Evolutionary conservation across 2,797 vertebrate genomes (phyloP).

Genomic region (Oreochromis grahami): DNA sequence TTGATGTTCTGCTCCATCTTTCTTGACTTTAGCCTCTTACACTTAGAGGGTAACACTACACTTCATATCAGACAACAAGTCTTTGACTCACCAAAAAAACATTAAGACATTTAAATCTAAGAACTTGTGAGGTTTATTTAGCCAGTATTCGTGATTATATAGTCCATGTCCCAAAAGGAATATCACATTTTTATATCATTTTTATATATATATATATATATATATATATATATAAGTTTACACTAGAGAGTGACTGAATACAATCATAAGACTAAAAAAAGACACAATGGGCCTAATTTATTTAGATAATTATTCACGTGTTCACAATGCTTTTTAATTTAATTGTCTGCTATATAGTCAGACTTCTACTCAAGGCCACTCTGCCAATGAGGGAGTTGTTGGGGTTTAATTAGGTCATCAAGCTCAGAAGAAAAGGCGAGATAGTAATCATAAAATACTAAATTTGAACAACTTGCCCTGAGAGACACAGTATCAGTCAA

Average conservation of each 20-base stretch:
- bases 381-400: not conserved
- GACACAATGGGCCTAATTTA: no score
- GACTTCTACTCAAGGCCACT: not conserved
- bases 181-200: no score
- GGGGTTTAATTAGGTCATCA: not conserved
- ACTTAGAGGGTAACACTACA: not conserved
- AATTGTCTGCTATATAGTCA: not conserved
- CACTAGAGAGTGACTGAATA: no score
- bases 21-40: not conserved
- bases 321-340: not conserved
- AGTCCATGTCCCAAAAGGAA: no score
- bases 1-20: not conserved
- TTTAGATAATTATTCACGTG: no score
- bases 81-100: no score
- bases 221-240: no score
- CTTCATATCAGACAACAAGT: not conserved
- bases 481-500: not conserved
- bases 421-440: not conserved
- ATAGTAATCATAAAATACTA: not conserved
- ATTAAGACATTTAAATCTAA: no score
- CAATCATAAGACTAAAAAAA: no score
- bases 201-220: no score
- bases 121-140: no score
- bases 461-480: not conserved
- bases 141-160: no score